Evolutionary conservation across 2,113 vertebrate genomes (phyloP), one percentile per base, ranked within the genome.

Genomic region (Aegypius monachus): DNA sequence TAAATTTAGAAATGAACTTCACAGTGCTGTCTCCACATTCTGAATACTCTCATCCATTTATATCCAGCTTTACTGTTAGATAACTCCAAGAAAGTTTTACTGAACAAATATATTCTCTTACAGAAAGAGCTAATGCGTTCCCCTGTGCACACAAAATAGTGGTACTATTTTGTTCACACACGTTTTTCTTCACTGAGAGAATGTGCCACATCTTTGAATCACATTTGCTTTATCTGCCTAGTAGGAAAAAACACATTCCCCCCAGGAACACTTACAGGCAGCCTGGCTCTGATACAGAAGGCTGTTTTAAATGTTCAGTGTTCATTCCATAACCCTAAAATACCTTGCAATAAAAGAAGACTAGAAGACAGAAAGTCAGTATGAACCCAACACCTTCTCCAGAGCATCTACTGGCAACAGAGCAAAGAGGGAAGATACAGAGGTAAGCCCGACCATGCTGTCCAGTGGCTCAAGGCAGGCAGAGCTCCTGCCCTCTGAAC

Each of bases 391-490:
- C 19, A 73, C 1, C 1, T 62, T 11, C 19, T 25, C 61, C 66
- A 70, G 42, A 86, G 29, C 19, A 66, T 34, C 19, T 18, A 25
- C 29, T 55, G 63, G 27, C 52, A 80, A 45, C 9, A 72, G 25
- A 47, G 10, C 25, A 61, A 55, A 79, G 47, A 55, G 11, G 26
- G 34, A 83, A 71, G 75, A 29, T 5, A 43, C 3, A 61, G 42
- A 53, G 53, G 2, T 19, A 77, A 77, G 50, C 53, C 13, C 0
- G 1, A 48, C 6, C 9, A 2, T 6, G 22, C 0, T 43, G 34
- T 11, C 66, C 56, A n/a, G 32, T 29, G 38, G 48, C 26, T 27
- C 14, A 10, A 50, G 40, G 59, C 17, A 72, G 66, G n/a, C 31
- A 50, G 45, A 95, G 42, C 26, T 75, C 62, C 47, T 86, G 56